Evolutionary conservation across 2,113 vertebrate genomes (phyloP).

Genomic region (Pungitius pungitius): DNA sequence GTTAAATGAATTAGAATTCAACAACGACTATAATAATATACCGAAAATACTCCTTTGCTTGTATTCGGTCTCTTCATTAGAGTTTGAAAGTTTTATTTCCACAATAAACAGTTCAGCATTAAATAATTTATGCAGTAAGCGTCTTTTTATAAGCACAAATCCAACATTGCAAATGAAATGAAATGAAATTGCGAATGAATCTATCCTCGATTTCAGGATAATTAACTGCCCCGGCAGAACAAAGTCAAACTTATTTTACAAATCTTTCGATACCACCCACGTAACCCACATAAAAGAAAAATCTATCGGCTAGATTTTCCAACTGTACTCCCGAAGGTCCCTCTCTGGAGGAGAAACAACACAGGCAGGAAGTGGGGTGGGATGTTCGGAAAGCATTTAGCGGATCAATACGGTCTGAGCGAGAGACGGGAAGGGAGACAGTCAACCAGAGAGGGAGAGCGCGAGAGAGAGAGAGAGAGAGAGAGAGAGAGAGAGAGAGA

Average conservation of each 20-base stretch:
- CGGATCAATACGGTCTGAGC: slow-evolving; percentile 75
- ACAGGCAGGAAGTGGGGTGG: slow-evolving; percentile 83
- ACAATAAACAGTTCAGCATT: not conserved
- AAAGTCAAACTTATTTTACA: not conserved
- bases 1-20: not conserved
- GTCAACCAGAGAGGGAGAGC: slow-evolving; percentile 43
- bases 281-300: slow-evolving; percentile 60
- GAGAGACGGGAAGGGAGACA: slow-evolving; percentile 67
- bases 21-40: too few species aligned
- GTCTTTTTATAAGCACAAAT: not conserved
- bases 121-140: not conserved
- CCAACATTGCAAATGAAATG: not conserved
- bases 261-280: not conserved
- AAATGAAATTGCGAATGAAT: too few species aligned
- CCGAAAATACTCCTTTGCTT: not conserved
- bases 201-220: not conserved
- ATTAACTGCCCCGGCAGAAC: not conserved
- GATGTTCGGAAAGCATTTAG: slow-evolving; percentile 80
- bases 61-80: not conserved
- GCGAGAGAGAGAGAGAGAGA: slow-evolving; percentile 27
- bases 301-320: slow-evolving; percentile 80
- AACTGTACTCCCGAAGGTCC: slow-evolving; percentile 76
- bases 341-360: slow-evolving; percentile 78
- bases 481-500: slow-evolving; percentile 40
- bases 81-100: not conserved